Evolutionary conservation across 2,797 vertebrate genomes (phyloP).

Genomic region (Pelochelys cantorii): DNA sequence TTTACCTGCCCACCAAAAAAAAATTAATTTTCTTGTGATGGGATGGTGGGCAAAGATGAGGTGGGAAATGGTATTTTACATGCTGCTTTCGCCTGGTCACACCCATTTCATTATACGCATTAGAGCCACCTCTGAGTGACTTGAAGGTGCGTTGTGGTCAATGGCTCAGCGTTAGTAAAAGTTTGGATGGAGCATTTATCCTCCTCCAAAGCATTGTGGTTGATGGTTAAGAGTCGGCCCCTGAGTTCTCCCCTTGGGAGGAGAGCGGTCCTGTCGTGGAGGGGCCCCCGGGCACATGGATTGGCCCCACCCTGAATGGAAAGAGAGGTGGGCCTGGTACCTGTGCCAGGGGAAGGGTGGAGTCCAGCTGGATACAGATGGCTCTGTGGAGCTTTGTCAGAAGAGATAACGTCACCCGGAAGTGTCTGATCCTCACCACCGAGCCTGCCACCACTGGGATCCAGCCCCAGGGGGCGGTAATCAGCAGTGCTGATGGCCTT

Average conservation of each 20-base stretch:
- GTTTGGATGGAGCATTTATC: neutral
- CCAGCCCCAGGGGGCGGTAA: neutral
- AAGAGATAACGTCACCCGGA: neutral
- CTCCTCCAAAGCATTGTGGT: neutral
- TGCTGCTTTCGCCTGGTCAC: neutral
- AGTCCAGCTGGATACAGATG: neutral
- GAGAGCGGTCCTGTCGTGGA: neutral
- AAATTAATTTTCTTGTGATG: neutral
- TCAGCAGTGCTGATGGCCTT: neutral
- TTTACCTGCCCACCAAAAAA: neutral
- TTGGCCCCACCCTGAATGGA: neutral
- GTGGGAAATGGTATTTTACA: neutral
- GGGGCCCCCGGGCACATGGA: neutral
- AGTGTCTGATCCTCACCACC: neutral
- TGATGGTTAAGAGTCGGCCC: neutral
- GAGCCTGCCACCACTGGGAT: neutral
- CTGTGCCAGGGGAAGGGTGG: neutral
- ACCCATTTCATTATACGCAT: neutral
- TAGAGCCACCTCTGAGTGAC: neutral
- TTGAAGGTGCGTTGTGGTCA: neutral
- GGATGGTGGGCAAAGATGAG: neutral
- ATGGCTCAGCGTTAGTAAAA: neutral
- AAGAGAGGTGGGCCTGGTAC: neutral
- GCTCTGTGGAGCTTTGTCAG: neutral
- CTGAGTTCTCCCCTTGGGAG: too few species aligned